Conservation (phyloP, 1,140 invertebrate species). For the Bombus confusus region DNA sequence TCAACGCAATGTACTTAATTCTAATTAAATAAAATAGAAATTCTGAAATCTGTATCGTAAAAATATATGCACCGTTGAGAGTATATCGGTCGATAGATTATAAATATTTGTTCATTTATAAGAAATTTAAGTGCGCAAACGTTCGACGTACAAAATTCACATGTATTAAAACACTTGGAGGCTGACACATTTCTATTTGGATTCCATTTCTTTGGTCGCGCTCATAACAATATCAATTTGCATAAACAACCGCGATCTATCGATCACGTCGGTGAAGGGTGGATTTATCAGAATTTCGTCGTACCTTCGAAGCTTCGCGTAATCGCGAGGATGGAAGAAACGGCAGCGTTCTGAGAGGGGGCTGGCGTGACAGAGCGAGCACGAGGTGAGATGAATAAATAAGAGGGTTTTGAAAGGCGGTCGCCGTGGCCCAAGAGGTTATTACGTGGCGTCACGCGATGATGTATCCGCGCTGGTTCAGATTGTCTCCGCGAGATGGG, state of each 20-base stretch:
- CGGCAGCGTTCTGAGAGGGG: neutral
- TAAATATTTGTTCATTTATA: too few species aligned
- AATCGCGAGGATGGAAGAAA: conserved; percentile 28
- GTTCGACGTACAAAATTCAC: too few species aligned
- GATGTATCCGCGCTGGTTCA: conserved; percentile 82
- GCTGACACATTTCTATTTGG: too few species aligned
- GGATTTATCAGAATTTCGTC: too few species aligned
- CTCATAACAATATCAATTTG: neutral
- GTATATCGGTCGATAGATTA: too few species aligned
- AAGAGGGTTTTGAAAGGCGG: conserved; percentile 81
- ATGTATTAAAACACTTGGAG: too few species aligned
- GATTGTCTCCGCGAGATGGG: conserved; percentile 82
- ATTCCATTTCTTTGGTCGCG: too few species aligned
- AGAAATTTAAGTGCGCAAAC: too few species aligned
- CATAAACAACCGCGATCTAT: neutral
- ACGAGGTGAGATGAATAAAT: conserved; percentile 82
- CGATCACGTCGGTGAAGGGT: neutral
- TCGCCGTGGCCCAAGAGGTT: conserved; percentile 72
- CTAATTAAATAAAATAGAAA: too few species aligned
- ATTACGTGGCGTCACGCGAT: conserved; percentile 82
- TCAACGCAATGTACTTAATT: too few species aligned
- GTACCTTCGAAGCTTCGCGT: neutral
- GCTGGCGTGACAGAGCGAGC: conserved; percentile 39
- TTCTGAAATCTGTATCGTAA: too few species aligned
- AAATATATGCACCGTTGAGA: too few species aligned